Conservation (phyloP, 2,888 invertebrate species). For the Stratiomys singularior region DNA sequence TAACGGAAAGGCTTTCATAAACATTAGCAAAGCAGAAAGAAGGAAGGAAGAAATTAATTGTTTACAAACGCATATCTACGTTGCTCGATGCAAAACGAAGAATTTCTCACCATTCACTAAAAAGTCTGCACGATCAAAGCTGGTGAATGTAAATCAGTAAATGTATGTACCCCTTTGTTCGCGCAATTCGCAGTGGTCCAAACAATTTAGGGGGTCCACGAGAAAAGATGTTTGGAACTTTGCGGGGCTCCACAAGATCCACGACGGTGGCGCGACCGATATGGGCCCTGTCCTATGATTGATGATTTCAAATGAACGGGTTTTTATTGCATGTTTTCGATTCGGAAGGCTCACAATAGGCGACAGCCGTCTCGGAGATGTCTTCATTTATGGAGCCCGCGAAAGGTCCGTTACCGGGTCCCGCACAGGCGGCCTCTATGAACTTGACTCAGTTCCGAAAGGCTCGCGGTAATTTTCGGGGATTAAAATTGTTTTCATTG, state of each 20-base stretch:
- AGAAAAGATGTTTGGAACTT: conserved; percentile 19
- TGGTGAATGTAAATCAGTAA: neutral
- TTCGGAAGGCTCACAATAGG: conserved; percentile 48
- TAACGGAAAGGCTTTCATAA: no score
- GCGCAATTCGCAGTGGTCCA: neutral
- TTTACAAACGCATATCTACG: no score
- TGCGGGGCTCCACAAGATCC: conserved; percentile 3
- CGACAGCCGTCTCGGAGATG: conserved; percentile 50
- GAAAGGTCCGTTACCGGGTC: conserved; percentile 4
- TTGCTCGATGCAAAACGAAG: no score
- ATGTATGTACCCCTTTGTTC: neutral
- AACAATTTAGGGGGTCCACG: conserved; percentile 26
- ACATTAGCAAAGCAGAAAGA: no score
- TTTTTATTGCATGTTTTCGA: conserved; percentile 44
- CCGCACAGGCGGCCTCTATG: conserved; percentile 16
- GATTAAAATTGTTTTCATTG: conserved; percentile 15
- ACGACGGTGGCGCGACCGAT: conserved; percentile 3
- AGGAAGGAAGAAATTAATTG: no score
- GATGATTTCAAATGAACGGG: conserved; percentile 48
- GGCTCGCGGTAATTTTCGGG: conserved; percentile 35
- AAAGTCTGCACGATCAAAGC: no score
- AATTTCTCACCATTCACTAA: no score
- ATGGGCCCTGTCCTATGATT: conserved; percentile 48
- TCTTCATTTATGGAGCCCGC: conserved; percentile 48
- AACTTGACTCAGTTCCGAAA: conserved; percentile 38